These are phyloP conservation scores for Scaptomyza cyrtandrae DNA, from an alignment of 2,888 invertebrate species.

Conservation along the genomic window DNA sequence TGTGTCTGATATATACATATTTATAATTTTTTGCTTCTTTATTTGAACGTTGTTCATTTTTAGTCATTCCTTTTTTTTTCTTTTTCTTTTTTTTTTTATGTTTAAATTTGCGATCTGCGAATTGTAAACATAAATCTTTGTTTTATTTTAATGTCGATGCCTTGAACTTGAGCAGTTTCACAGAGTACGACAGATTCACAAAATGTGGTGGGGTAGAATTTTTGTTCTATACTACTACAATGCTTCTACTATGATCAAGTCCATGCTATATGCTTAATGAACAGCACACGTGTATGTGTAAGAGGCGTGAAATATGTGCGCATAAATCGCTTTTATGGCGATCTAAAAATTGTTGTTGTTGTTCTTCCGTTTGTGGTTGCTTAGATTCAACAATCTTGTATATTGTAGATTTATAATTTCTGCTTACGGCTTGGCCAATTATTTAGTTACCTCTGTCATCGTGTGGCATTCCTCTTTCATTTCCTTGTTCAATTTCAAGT, in stretches of 20 bases:
- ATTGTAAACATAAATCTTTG: constrained; percentile 54
- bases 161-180: constrained; percentile 46
- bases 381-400: constrained; percentile 34
- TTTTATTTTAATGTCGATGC: constrained; percentile 31
- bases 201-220: neutral
- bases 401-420: constrained; percentile 21
- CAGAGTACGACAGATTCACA: neutral
- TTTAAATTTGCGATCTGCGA: constrained; percentile 27
- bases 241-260: constrained; percentile 11
- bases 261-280: constrained; percentile 9
- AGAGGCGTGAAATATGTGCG: constrained; percentile 60
- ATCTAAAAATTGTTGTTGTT: constrained; percentile 58
- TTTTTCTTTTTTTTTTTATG: too few species aligned
- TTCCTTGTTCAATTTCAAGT: constrained; percentile 40
- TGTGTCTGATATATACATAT: constrained; percentile 30
- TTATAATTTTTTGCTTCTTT: constrained; percentile 9
- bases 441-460: constrained; percentile 3
- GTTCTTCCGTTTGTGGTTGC: constrained; percentile 24
- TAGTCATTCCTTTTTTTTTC: constrained; percentile 7
- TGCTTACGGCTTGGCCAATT: constrained; percentile 6
- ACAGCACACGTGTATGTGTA: constrained; percentile 12
- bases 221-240: constrained; percentile 40
- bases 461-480: neutral
- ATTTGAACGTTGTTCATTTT: neutral
- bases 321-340: constrained; percentile 67